These are phyloP conservation scores for Acanthacorydalis orientalis DNA, from an alignment of 2,888 invertebrate species.

Conservation along the genomic window DNA sequence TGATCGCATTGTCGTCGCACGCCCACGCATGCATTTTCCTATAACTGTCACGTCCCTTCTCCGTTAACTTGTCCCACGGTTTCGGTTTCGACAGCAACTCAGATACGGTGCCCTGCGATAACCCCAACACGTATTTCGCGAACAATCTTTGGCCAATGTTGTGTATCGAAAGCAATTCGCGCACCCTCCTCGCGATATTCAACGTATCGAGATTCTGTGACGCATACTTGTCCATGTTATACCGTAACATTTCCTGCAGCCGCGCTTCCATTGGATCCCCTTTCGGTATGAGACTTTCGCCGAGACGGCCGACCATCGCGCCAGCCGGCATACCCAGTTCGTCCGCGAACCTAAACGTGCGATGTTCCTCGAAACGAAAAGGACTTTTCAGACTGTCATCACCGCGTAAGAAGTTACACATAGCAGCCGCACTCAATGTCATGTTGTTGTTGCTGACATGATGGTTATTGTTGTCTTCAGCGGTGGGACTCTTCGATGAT, in stretches of 20 bases:
- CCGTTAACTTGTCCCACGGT: slow-evolving; percentile 98
- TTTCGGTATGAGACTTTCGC: slow-evolving; percentile 83
- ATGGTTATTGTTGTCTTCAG: slow-evolving; percentile 33
- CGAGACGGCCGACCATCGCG: slow-evolving; percentile 66
- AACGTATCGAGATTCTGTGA: slow-evolving; percentile 89
- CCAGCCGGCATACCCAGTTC: slow-evolving; percentile 66
- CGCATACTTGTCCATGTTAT: slow-evolving; percentile 92
- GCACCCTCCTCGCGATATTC: slow-evolving; percentile 79
- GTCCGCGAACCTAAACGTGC: slow-evolving; percentile 65
- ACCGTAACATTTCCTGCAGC: slow-evolving; percentile 81
- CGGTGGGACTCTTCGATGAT: slow-evolving; percentile 28
- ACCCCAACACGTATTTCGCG: slow-evolving; percentile 93
- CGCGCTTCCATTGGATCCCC: slow-evolving; percentile 88
- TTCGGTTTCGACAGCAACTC: slow-evolving; percentile 97
- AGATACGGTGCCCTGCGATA: slow-evolving; percentile 95
- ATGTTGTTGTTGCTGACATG: slow-evolving; percentile 29
- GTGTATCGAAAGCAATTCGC: slow-evolving; percentile 88
- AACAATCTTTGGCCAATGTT: slow-evolving; percentile 98
- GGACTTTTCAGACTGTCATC: slow-evolving; percentile 37
- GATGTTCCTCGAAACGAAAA: slow-evolving; percentile 68
- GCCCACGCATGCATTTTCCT: slow-evolving; percentile 99
- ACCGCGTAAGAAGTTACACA: slow-evolving; percentile 27
- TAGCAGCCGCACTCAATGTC: slow-evolving; percentile 23
- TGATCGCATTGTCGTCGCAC: slow-evolving; percentile 90
- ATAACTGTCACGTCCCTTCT: slow-evolving; percentile 98